Percentiles rank a stretch among this genome's conserved stretches.
Conservation (phyloP, 2,113 vertebrate genomes). For the Gracilinanus agilis region DNA sequence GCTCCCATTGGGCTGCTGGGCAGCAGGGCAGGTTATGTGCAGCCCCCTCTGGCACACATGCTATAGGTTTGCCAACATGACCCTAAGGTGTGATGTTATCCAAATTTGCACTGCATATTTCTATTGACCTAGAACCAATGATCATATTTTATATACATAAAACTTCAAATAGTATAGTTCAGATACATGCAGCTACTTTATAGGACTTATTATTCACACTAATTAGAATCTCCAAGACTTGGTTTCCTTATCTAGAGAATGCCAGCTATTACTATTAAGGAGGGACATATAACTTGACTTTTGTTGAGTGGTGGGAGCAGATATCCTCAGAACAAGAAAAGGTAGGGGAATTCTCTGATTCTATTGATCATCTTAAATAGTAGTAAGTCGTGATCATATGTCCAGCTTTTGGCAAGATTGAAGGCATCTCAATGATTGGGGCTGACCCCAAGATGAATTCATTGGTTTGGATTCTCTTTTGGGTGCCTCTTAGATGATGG, state of each 20-base stretch:
- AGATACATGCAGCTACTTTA: not conserved
- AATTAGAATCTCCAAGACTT: not conserved
- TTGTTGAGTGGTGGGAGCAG: not conserved
- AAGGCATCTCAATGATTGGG: not conserved
- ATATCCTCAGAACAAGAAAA: not conserved
- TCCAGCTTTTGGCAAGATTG: not conserved
- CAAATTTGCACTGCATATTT: not conserved
- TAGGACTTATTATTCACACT: not conserved
- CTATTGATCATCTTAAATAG: not conserved
- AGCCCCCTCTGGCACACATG: too few species aligned
- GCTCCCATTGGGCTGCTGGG: too few species aligned
- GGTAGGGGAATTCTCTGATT: not conserved
- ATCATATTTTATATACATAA: not conserved
- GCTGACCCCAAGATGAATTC: not conserved
- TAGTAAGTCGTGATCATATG: not conserved
- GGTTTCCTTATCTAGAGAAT: not conserved
- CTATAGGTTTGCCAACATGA: too few species aligned
- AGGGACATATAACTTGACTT: not conserved
- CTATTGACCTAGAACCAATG: not conserved
- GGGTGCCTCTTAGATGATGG: not conserved
- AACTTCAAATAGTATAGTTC: not conserved
- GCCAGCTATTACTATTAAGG: not conserved
- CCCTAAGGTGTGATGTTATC: not conserved
- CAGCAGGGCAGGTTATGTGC: too few species aligned
- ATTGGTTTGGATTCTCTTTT: not conserved